These are phyloP conservation scores for Liasis olivaceus DNA, from an alignment of 2,797 vertebrate genomes.

Conservation along the genomic window DNA sequence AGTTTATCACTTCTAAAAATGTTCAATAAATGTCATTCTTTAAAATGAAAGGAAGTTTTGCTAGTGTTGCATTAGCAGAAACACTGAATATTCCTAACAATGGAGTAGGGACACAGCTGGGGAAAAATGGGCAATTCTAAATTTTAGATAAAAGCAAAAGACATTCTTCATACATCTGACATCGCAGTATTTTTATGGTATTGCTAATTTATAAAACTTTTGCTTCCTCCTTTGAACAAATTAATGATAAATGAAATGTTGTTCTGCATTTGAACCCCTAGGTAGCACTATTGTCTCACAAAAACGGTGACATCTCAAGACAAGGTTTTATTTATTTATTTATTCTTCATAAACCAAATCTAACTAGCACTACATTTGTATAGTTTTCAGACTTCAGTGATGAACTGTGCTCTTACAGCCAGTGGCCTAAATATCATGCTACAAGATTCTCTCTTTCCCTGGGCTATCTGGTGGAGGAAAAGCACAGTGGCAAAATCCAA, in stretches of 20 bases:
- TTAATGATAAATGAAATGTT: conserved; percentile 32
- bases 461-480: conserved; percentile 35
- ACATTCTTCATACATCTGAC: background rate
- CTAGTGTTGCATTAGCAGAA: background rate
- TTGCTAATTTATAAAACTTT: conserved; percentile 22
- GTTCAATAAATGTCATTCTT: background rate
- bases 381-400: conserved; percentile 76
- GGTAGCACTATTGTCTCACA: conserved; percentile 74
- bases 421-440: conserved; percentile 61
- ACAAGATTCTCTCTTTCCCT: conserved; percentile 32
- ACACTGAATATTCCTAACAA: background rate
- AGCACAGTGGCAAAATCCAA: conserved; percentile 10
- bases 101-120: background rate
- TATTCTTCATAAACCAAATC: conserved; percentile 52
- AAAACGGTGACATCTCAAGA: conserved; percentile 24
- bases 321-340: background rate
- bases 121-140: conserved; percentile 10
- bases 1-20: background rate
- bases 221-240: background rate
- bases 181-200: background rate
- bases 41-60: background rate
- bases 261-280: conserved; percentile 67
- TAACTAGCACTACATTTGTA: conserved; percentile 65
- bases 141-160: background rate
- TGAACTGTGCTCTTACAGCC: conserved; percentile 67